phyloP scores from a whole-genome alignment of 2,888 invertebrate genomes.

The Andrena camellia region DNA sequence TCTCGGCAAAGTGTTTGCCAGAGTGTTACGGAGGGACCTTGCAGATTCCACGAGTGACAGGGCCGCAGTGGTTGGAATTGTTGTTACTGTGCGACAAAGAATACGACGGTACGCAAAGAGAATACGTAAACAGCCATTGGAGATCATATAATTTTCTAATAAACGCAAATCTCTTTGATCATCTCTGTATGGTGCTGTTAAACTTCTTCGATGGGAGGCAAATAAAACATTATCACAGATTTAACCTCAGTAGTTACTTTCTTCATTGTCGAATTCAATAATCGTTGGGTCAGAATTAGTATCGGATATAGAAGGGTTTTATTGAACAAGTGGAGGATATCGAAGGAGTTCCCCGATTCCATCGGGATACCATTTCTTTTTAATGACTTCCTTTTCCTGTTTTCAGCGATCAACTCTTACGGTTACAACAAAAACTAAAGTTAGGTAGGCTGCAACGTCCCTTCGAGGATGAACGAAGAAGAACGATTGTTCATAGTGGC shows the following conservation, averaged over 20 bases:
- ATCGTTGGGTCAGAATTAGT: not conserved
- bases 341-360: no score
- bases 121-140: not conserved
- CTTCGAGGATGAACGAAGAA: conserved; percentile 4
- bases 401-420: conserved; percentile 90
- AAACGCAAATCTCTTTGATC: not conserved
- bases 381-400: conserved; percentile 1
- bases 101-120: conserved; percentile 88
- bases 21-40: conserved; percentile 91
- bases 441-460: not conserved
- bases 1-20: conserved; percentile 90
- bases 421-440: conserved; percentile 89
- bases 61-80: conserved; percentile 91
- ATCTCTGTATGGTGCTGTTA: not conserved
- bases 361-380: not conserved
- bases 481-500: conserved; percentile 5
- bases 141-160: not conserved
- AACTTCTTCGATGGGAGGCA: not conserved
- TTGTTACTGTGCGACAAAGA: conserved; percentile 91
- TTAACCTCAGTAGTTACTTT: not conserved
- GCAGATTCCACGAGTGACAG: conserved; percentile 89
- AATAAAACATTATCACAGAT: not conserved
- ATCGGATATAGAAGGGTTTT: no score
- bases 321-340: no score
- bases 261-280: not conserved